Percentiles rank a stretch among this genome's conserved stretches.
Evolutionary conservation across 2,888 invertebrate species (phyloP).

Genomic region (Drosophila mayaguana): DNA sequence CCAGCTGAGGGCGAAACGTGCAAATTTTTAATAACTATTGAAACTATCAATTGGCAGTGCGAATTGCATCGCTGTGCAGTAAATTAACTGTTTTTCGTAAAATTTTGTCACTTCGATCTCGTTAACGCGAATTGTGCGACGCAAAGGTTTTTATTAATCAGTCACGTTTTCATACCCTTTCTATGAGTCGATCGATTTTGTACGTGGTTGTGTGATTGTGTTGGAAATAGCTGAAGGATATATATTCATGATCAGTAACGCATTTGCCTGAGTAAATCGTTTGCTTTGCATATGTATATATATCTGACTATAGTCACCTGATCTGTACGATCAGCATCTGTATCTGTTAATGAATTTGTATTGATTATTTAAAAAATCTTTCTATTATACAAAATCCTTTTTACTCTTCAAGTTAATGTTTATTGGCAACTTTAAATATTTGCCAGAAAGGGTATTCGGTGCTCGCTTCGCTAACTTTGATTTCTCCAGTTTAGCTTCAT

Average conservation of each 20-base stretch:
- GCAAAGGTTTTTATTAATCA: neutral
- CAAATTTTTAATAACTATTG: constrained; percentile 1
- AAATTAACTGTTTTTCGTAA: constrained; percentile 9
- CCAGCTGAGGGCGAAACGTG: neutral
- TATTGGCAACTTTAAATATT: neutral
- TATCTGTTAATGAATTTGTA: neutral
- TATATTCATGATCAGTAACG: neutral
- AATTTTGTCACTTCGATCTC: neutral
- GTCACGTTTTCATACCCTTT: constrained; percentile 32
- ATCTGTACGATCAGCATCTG: neutral
- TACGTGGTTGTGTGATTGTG: neutral
- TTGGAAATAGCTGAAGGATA: neutral
- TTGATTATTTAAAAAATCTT: neutral
- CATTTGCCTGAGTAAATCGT: neutral
- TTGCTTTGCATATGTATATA: neutral
- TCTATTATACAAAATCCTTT: neutral
- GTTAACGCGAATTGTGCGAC: neutral
- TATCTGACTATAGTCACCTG: neutral
- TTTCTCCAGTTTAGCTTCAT: neutral
- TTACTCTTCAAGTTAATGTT: neutral
- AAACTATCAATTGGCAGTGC: neutral
- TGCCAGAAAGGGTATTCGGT: neutral
- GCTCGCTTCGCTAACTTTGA: neutral
- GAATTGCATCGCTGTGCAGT: neutral
- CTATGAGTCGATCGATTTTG: neutral